Base-by-base conservation (phyloP, 2,797 vertebrate species). In the Setipinna tenuifilis region DNA sequence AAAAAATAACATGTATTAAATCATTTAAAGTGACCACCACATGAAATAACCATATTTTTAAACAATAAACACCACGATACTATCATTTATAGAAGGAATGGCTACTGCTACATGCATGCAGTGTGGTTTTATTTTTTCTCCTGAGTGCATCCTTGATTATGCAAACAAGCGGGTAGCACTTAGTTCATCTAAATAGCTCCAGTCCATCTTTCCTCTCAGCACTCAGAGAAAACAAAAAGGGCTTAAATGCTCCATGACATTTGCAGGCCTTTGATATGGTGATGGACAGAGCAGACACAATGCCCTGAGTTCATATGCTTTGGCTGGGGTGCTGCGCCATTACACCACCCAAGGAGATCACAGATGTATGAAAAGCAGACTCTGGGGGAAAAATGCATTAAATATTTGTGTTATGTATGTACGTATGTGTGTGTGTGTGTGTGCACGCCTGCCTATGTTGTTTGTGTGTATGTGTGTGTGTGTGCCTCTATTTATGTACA, bases 211-310 rank as follows among this genome's bases (percentile, higher is more conserved):
- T 31, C 31, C 71, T 78, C 35, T 78, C 71, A 44, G 35, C 31
- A 44, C 35, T 78, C 17, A 19, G 31, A 44, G 71, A 78, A 17
- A 78, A 78, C 71, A 78, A 78, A 16, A 21, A 21, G 35, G 35
- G 31, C 19, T 78, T 78, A 78, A 75, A 78, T 44, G 71, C 71
- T 19, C 17, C 71, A 83, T 90, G 88, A 90, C 88, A 90, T 90
- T 90, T 86, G 28, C 86, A 85, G 81, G 83, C 62, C 88, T 90
- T 90, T 90, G 89, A 89, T 90, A 89, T 90, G 88, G 75, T 88
- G 89, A 90, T 90, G 78, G 17, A 23, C 81, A 83, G 7, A 78
- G 35, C 35, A 9, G 65, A 71, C 11, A 71, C 65, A 71, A 71
- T 71, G 65, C 23, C 65, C 28, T 5, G 25, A 71, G 65, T 71